Conservation (phyloP, 2,888 invertebrate genomes). For the Erannis defoliaria region DNA sequence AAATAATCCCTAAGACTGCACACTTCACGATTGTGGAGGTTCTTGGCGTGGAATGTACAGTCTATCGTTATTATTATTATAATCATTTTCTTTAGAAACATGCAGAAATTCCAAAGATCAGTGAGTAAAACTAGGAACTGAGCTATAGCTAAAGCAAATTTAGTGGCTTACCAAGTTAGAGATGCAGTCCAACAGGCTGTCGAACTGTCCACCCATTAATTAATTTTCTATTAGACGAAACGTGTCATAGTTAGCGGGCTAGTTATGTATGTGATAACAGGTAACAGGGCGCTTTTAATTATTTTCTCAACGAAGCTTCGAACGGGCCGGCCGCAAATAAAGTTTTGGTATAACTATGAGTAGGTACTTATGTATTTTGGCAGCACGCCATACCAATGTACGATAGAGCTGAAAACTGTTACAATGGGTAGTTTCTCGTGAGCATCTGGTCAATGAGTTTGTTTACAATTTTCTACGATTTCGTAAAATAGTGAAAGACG, state of each 20-base stretch:
- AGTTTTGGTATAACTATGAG: background rate
- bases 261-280: background rate
- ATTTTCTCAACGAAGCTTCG: constrained; percentile 1
- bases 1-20: too few relatives aligned
- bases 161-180: too few relatives aligned
- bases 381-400: constrained; percentile 13
- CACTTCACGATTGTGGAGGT: too few relatives aligned
- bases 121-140: too few relatives aligned
- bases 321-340: too few relatives aligned
- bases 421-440: constrained; percentile 12
- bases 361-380: constrained; percentile 21
- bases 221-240: background rate
- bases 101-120: too few relatives aligned
- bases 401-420: constrained; percentile 5
- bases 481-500: constrained; percentile 11
- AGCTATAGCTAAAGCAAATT: too few relatives aligned
- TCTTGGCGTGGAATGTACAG: too few relatives aligned
- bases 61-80: too few relatives aligned
- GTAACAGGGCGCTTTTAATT: background rate
- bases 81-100: too few relatives aligned
- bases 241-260: background rate
- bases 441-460: constrained; percentile 26
- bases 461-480: constrained; percentile 26
- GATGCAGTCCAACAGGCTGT: too few relatives aligned
- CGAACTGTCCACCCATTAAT: background rate